Conservation (phyloP, 2,888 invertebrate species). For the Galerucella pusilla region DNA sequence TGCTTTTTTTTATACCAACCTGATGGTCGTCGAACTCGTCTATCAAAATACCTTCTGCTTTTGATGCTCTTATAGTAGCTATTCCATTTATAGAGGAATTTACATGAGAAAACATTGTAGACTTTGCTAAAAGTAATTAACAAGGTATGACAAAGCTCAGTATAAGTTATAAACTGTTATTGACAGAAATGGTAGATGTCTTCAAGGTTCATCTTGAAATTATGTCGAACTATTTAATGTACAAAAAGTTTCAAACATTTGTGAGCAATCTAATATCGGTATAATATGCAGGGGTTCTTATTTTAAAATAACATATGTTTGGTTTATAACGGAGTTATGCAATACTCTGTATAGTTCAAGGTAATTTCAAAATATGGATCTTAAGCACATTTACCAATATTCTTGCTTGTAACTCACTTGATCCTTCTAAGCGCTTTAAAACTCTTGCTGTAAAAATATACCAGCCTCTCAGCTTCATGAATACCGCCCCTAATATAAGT, state of each 20-base stretch:
- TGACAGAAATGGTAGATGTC: too few relatives aligned
- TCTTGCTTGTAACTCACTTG: conserved; percentile 58
- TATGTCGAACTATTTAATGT: too few relatives aligned
- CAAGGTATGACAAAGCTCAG: neutral
- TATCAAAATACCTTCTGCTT: conserved; percentile 45
- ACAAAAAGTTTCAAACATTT: too few relatives aligned
- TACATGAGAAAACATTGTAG: conserved; percentile 52
- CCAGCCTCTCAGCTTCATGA: conserved; percentile 71
- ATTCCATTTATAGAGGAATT: conserved; percentile 49
- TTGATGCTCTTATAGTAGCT: conserved; percentile 50
- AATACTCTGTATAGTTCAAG: too few relatives aligned
- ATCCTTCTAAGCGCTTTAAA: conserved; percentile 73
- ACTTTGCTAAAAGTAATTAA: conserved; percentile 48
- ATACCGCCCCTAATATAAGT: conserved; percentile 70
- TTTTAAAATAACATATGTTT: too few relatives aligned
- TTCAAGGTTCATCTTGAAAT: too few relatives aligned
- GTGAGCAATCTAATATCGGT: too few relatives aligned
- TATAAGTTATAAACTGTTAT: too few relatives aligned
- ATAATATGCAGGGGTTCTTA: too few relatives aligned
- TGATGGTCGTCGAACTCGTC: conserved; percentile 52
- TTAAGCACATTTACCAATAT: too few relatives aligned
- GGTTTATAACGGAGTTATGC: too few relatives aligned
- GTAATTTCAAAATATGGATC: too few relatives aligned
- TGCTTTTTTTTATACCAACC: conserved; percentile 33
- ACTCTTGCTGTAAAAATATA: conserved; percentile 78